phyloP scores from a whole-genome alignment of 2,113 vertebrate species.

The Passer domesticus region DNA sequence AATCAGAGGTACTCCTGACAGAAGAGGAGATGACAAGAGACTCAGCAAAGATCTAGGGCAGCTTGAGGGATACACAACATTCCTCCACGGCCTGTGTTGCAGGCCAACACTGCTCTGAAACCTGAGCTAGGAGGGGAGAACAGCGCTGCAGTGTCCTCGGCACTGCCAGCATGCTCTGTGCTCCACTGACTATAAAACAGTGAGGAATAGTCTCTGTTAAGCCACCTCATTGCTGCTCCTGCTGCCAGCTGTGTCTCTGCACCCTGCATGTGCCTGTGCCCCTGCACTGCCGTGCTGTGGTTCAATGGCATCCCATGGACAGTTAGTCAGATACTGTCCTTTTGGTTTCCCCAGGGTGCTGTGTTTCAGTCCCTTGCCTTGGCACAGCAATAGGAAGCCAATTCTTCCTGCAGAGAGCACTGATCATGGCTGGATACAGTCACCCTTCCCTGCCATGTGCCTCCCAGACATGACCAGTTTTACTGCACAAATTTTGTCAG shows the following conservation, averaged over 20 bases:
- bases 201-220: not conserved
- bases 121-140: not conserved
- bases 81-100: not conserved
- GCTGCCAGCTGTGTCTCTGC: not conserved
- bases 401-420: not conserved
- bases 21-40: not conserved
- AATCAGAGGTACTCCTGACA: not conserved
- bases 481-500: not conserved
- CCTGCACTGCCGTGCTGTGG: not conserved
- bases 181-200: not conserved
- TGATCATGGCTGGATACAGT: not conserved
- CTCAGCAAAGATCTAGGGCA: not conserved
- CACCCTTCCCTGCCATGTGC: not conserved
- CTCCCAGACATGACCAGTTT: not conserved
- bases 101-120: not conserved
- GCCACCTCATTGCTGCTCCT: not conserved
- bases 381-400: not conserved
- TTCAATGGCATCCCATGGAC: not conserved
- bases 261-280: not conserved
- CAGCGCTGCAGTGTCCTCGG: accelerated
- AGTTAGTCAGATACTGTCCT: not conserved
- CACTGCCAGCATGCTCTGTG: not conserved
- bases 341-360: not conserved
- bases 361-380: not conserved
- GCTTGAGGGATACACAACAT: not conserved